Base-by-base conservation (phyloP, 1,140 invertebrate species). In the Adoxophyes honmai region DNA sequence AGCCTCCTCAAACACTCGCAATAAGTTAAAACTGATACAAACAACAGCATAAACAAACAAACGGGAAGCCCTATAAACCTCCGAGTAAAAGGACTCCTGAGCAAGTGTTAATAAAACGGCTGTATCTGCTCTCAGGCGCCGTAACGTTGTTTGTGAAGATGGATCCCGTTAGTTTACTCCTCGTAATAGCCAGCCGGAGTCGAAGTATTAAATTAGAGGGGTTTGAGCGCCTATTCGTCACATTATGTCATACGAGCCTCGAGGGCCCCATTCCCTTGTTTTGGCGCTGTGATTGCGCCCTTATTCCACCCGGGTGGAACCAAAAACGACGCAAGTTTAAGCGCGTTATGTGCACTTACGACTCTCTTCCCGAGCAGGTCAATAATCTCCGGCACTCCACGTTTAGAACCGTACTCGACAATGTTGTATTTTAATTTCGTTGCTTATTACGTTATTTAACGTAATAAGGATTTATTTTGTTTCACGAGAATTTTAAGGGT, bases 211-310 rank as follows among this genome's bases (percentile, higher is more conserved):
- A 55, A 55, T 55, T 55, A 35, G 52, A 55, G 52, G 34, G 33
- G 34, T 21, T 21, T 35, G 34, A 37, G 34, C 33, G 13, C 52
- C 36, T 35, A 55, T 55, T 55, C 52, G 36, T 55, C 52, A 55
- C 52, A 55, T 55, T 55, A 55, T 38, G 36, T 55, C 52, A 55
- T 55, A 38, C 52, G 52, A 55, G 52, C n/a, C 35, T 35, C 52
- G 7, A 36, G 52, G 52, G 52, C 34, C 10, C 9, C 52, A 38
- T 55, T 35, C 33, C 34, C 34, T 21, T 55, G 52, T 38, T 36
- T 52, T 11, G 15, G 18, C 13, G 42, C 21, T 33, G 42, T 48
- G 42, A 48, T 48, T 48, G 21, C 11, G 42, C 21, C 21, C 10
- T 48, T 48, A 48, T 48, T 48, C 7, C 9, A 21, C 1, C n/a